These are phyloP conservation scores for Dynastes tityus DNA, from an alignment of 2,888 invertebrate genomes.

Conservation along the genomic window DNA sequence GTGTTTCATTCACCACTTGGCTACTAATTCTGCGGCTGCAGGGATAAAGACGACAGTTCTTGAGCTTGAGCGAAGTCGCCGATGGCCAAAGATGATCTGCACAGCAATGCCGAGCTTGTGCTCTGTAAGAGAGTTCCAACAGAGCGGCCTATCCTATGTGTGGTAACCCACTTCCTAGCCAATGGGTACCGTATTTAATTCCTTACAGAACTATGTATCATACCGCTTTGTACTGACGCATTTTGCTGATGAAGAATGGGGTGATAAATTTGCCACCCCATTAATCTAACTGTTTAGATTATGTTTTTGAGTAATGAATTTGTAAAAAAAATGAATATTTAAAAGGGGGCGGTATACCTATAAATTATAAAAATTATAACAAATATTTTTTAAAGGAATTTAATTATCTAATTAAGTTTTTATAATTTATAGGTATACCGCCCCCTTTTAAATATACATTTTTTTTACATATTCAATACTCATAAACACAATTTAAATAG, in stretches of 20 bases:
- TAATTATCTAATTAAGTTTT: too few relatives aligned
- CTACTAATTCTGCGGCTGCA: background rate
- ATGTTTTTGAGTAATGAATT: too few relatives aligned
- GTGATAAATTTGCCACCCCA: background rate
- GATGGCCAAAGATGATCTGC: conserved; percentile 68
- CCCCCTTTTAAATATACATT: too few relatives aligned
- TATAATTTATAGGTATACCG: too few relatives aligned
- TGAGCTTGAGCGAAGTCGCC: conserved; percentile 62
- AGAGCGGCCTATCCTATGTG: conserved; percentile 62
- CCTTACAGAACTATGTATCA: conserved; percentile 47
- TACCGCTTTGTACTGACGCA: background rate
- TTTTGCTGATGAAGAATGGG: conserved; percentile 4
- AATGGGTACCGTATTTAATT: conserved; percentile 65
- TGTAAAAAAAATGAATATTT: too few relatives aligned
- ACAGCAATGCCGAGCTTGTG: conserved; percentile 66
- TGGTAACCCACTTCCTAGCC: conserved; percentile 70
- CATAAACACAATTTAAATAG: too few relatives aligned
- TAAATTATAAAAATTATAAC: too few relatives aligned
- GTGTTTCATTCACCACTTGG: conserved; percentile 7
- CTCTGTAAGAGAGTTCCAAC: conserved; percentile 59
- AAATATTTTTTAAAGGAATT: too few relatives aligned
- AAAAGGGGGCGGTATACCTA: too few relatives aligned
- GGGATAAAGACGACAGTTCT: conserved; percentile 55
- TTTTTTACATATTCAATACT: too few relatives aligned
- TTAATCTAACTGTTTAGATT: too few relatives aligned